Evolutionary conservation across 2,888 invertebrate species (phyloP).

Genomic region (Cotesia congregata): DNA sequence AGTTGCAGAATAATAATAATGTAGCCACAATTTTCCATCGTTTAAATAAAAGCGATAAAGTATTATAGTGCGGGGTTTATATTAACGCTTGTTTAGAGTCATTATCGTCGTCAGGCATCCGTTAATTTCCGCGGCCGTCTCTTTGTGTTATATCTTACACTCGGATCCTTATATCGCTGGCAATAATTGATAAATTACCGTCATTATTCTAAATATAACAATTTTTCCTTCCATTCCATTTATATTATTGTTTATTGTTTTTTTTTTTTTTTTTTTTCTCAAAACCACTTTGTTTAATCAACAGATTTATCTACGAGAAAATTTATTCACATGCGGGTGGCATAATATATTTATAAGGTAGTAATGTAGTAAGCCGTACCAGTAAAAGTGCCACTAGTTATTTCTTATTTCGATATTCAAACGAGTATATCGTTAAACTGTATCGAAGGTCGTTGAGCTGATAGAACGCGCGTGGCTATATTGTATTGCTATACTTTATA

Average conservation of each 20-base stretch:
- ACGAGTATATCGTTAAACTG: conserved; percentile 15
- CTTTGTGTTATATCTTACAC: background rate
- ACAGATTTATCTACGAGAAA: background rate
- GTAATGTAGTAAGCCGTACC: background rate
- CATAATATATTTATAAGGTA: background rate
- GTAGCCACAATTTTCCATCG: too few species aligned
- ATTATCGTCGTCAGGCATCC: conserved; percentile 9
- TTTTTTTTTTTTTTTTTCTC: background rate
- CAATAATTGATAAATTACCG: background rate
- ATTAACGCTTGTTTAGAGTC: conserved; percentile 3
- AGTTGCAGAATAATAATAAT: too few species aligned
- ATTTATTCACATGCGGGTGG: background rate
- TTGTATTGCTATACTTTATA: conserved; percentile 16
- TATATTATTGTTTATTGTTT: too few species aligned
- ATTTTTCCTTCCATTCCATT: background rate
- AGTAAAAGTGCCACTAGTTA: background rate
- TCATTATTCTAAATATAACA: background rate
- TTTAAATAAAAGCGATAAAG: too few species aligned
- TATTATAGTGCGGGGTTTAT: background rate
- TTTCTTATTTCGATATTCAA: conserved; percentile 3
- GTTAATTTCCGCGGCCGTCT: background rate
- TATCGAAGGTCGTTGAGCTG: conserved; percentile 36
- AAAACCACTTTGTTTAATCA: background rate
- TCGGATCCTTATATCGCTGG: background rate
- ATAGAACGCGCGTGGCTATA: conserved; percentile 16